Evolutionary conservation across 2,797 vertebrate species (phyloP).

Genomic region (Bovichtus diacanthus): DNA sequence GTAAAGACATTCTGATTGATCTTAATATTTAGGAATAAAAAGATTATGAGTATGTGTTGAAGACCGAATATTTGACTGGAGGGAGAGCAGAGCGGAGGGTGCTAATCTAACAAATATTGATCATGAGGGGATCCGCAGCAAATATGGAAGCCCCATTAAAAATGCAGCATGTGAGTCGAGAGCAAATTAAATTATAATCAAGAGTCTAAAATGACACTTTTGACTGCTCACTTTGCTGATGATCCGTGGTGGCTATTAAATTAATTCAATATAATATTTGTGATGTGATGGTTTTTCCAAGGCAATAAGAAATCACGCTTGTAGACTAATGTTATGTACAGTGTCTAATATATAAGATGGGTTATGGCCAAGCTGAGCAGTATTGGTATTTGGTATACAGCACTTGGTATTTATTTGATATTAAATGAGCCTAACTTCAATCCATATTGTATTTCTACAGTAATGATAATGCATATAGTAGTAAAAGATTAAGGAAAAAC

Average conservation of each 20-base stretch:
- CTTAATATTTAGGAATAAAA: conserved; percentile 21
- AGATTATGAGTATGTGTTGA: not conserved
- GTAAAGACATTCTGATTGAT: conserved; percentile 32
- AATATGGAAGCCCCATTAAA: conserved; percentile 29
- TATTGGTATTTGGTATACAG: no score
- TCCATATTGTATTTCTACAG: not conserved
- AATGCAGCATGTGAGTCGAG: conserved; percentile 13
- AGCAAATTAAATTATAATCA: conserved; percentile 34
- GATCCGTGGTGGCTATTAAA: not conserved
- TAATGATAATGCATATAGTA: not conserved
- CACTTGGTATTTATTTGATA: not conserved
- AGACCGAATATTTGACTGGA: not conserved
- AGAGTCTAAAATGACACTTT: conserved; percentile 19
- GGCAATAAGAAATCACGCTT: not conserved
- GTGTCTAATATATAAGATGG: not conserved
- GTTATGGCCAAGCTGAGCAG: not conserved
- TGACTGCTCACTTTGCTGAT: conserved; percentile 1
- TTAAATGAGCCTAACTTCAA: not conserved
- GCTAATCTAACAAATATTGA: conserved; percentile 46
- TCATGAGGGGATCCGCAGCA: conserved; percentile 23
- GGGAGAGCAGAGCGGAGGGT: not conserved
- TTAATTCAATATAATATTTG: not conserved
- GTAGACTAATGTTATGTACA: not conserved
- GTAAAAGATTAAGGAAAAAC: not conserved
- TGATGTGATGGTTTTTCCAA: not conserved